phyloP scores from a whole-genome alignment of 1,140 invertebrate species.

The Trichoplusia ni region DNA sequence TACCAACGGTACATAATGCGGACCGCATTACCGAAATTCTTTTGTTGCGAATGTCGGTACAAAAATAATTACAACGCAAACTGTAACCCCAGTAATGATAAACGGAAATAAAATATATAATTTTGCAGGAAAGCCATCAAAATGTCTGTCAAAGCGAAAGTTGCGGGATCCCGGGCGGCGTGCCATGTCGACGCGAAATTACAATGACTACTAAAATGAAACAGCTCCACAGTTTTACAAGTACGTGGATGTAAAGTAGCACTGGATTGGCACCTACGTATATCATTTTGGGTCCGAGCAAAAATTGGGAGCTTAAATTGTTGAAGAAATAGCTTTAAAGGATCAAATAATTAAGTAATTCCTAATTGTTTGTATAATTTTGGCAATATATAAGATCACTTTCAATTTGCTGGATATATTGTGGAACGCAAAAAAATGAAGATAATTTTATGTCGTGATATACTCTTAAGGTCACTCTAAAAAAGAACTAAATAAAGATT shows the following conservation, averaged over 20 bases:
- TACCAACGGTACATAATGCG: too few species aligned
- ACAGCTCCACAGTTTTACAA: slow-evolving; percentile 29
- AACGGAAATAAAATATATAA: slow-evolving; percentile 21
- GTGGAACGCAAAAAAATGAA: too few species aligned
- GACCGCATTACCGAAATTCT: not conserved
- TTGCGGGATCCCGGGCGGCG: slow-evolving; percentile 24
- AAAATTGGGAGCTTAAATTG: too few species aligned
- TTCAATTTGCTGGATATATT: too few species aligned
- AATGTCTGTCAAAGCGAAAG: slow-evolving; percentile 36
- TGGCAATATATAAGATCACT: too few species aligned
- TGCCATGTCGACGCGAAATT: slow-evolving; percentile 32
- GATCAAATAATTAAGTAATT: too few species aligned
- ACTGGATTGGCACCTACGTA: slow-evolving; percentile 8
- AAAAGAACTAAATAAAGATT: too few species aligned
- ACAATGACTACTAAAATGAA: slow-evolving; percentile 36
- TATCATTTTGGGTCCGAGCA: too few species aligned
- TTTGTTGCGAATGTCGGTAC: not conserved
- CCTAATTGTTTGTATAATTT: too few species aligned
- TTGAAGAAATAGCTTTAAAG: too few species aligned
- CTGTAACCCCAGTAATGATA: not conserved
- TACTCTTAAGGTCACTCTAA: too few species aligned
- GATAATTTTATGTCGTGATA: too few species aligned
- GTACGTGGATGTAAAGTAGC: not conserved
- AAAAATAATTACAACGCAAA: slow-evolving; percentile 3
- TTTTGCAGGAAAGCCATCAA: slow-evolving; percentile 29